These are phyloP conservation scores for Heliconius hewitsoni DNA, from an alignment of 1,140 invertebrate genomes.

Conservation along the genomic window DNA sequence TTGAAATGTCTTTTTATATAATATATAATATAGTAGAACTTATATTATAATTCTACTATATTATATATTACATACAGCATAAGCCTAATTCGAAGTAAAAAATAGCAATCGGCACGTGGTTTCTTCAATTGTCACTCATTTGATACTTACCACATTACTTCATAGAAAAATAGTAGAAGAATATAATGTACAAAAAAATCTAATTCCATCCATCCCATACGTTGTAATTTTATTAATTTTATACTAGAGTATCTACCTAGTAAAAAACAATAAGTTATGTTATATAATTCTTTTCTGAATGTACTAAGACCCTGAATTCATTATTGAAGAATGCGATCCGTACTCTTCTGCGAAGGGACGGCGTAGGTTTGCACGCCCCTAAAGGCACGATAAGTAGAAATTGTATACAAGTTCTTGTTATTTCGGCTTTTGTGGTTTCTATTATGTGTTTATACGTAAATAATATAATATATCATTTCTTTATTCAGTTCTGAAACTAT, in stretches of 20 bases:
- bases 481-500: slow-evolving; percentile 27
- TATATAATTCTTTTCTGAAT: slow-evolving; percentile 45
- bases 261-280: not conserved
- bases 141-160: no score
- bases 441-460: slow-evolving; percentile 40
- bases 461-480: slow-evolving; percentile 36
- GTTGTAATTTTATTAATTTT: not conserved
- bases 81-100: no score
- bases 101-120: no score
- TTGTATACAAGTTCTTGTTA: slow-evolving; percentile 40
- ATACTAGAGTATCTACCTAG: not conserved
- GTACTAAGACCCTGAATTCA: slow-evolving; percentile 55
- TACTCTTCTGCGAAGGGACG: slow-evolving; percentile 37
- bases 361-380: slow-evolving; percentile 50
- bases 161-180: no score
- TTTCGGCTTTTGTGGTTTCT: slow-evolving; percentile 36
- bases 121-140: no score
- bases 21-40: no score
- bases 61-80: no score
- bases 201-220: not conserved
- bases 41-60: no score
- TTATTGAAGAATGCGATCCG: slow-evolving; percentile 57
- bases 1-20: no score
- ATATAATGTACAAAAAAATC: no score
- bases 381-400: slow-evolving; percentile 50